Percentiles rank a stretch among this genome's conserved stretches.
Evolutionary conservation across 1,140 invertebrate genomes (phyloP).

Genomic region (Orchesella cincta): DNA sequence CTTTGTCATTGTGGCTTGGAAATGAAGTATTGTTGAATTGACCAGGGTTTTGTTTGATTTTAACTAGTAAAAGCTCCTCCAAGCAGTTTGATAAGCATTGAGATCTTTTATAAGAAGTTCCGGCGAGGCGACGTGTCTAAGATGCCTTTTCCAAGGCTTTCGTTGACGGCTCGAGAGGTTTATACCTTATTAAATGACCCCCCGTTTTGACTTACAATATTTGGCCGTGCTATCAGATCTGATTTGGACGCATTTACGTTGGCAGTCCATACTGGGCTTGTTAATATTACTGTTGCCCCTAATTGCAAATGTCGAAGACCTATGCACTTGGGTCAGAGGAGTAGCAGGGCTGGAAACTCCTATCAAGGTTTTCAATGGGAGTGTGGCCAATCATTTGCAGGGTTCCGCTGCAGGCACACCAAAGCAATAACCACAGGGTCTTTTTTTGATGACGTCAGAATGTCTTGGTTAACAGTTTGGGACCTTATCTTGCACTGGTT

Average conservation of each 20-base stretch:
- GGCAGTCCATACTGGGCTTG: neutral
- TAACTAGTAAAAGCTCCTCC: too few relatives aligned
- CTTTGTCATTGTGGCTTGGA: too few relatives aligned
- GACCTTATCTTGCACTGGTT: slow-evolving; percentile 36
- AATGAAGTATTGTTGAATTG: too few relatives aligned
- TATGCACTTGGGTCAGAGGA: neutral
- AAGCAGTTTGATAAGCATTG: too few relatives aligned
- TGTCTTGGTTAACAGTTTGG: neutral
- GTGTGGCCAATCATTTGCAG: neutral
- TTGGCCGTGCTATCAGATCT: too few relatives aligned
- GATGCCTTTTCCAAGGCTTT: too few relatives aligned
- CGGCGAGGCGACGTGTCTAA: too few relatives aligned
- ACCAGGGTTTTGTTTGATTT: too few relatives aligned
- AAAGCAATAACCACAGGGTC: neutral
- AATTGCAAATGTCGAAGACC: neutral
- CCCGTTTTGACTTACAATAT: too few relatives aligned
- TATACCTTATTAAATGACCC: too few relatives aligned
- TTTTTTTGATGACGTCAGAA: slow-evolving; percentile 23
- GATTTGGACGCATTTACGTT: slow-evolving; percentile 18
- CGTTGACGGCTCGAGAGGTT: too few relatives aligned
- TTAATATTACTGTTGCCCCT: neutral
- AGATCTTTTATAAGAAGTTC: too few relatives aligned
- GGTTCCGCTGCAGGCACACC: neutral
- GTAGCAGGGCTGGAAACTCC: neutral
- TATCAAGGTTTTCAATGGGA: slow-evolving; percentile 14